Conservation (phyloP, 92 coral and sea anemone genomes). For the Blastomussa wellsi region DNA sequence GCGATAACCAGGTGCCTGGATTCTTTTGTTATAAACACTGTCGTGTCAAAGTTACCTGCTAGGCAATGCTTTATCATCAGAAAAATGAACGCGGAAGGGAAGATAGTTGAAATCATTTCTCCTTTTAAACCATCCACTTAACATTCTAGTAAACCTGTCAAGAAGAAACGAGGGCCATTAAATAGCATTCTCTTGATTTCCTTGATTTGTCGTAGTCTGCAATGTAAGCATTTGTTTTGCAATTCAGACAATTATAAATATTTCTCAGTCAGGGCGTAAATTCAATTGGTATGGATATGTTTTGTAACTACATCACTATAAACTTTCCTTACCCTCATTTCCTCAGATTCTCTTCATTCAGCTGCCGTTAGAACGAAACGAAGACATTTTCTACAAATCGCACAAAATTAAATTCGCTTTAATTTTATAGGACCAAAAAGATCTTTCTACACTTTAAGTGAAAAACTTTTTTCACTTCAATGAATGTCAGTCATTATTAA, state of each 20-base stretch:
- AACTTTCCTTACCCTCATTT: constrained; percentile 21
- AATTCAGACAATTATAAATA: background rate
- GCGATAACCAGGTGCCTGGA: too few species aligned
- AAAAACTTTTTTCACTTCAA: constrained; percentile 15
- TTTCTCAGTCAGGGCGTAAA: background rate
- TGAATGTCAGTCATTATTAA: constrained; percentile 30
- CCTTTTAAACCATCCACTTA: background rate
- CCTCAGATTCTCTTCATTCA: background rate
- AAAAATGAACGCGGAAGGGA: constrained; percentile 14
- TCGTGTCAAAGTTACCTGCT: constrained; percentile 27
- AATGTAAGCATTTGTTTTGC: background rate
- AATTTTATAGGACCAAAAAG: background rate
- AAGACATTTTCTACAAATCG: background rate
- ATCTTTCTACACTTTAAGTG: background rate
- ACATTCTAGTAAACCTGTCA: constrained; percentile 18
- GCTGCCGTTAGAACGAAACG: background rate
- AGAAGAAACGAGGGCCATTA: background rate
- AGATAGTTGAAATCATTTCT: constrained; percentile 26
- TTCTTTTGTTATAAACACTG: background rate
- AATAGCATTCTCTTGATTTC: background rate
- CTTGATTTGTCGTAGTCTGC: too few species aligned
- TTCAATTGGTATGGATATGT: background rate
- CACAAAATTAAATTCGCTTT: background rate
- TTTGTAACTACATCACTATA: background rate
- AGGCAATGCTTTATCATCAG: background rate